A percentile compares a stretch with the other conserved stretches of the same genome.
phyloP scores from a whole-genome alignment of 2,113 vertebrate species.

The Siniperca chuatsi region DNA sequence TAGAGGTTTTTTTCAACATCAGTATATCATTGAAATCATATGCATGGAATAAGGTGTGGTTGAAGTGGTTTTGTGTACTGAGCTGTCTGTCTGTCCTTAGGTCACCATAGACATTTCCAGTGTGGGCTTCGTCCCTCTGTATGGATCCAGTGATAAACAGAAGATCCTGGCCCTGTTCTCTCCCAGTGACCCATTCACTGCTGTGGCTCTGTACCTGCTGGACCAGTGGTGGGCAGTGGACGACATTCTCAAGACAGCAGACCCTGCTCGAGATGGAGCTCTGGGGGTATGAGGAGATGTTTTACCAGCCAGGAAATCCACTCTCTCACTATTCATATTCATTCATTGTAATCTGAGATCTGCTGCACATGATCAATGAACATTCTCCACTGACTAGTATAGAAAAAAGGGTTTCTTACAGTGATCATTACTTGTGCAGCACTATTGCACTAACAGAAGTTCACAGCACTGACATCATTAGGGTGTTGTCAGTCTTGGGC shows the following conservation, averaged over 20 bases:
- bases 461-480: not conserved
- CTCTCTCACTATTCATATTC: not conserved
- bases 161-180: slow-evolving; percentile 91
- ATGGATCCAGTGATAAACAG: slow-evolving; percentile 84
- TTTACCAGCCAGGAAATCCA: not conserved
- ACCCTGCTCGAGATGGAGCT: slow-evolving; percentile 85
- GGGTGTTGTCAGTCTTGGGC: not conserved
- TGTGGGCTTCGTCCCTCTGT: slow-evolving; percentile 89
- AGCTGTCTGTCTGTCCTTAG: slow-evolving; percentile 71
- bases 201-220: slow-evolving; percentile 90
- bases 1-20: not conserved
- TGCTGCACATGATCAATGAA: not conserved
- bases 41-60: not conserved
- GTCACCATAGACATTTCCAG: slow-evolving; percentile 86
- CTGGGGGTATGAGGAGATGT: slow-evolving; percentile 82
- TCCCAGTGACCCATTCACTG: slow-evolving; percentile 85
- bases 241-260: slow-evolving; percentile 89
- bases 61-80: not conserved
- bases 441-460: not conserved
- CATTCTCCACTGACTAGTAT: not conserved
- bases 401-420: not conserved
- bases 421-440: not conserved
- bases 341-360: not conserved
- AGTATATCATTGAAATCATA: not conserved
- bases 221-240: slow-evolving; percentile 91